Base-by-base conservation (phyloP, 1,140 invertebrate genomes). In the Drosophila serrata region DNA sequence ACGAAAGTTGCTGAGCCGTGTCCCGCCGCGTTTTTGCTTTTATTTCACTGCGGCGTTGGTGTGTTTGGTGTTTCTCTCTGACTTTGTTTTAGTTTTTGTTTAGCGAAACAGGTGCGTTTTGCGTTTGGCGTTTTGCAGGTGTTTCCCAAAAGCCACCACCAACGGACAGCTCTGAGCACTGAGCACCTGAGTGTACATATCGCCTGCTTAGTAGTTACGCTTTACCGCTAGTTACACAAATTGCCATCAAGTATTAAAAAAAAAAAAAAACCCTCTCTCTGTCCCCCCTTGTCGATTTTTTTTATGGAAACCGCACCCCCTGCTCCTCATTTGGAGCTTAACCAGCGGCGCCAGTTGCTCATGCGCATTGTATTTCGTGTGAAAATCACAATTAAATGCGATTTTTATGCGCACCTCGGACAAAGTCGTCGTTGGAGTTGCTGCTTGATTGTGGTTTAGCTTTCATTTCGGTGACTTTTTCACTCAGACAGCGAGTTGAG, bases 311-410 rank as follows among this genome's bases (percentile, higher is more conserved):
- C 37, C 24, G 6, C 33, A 5, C 35, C 63, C 27, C 49, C 13
- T 31, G 7, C 51, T 7, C 6, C 27, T 22, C 33, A 17, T 22
- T 13, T 7, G 22, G 15, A 24, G 22, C n/a, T 24, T 27, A 58
- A 72, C 12, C 59, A 57, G 51, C 49, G 80, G 75, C 67, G 80
- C 68, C 76, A 72, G 76, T 67, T 78, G 85, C 85, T 78, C 81
- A 81, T 88, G 81, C 85, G 85, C 78, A 84, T 88, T 90, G 81
- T 88, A 70, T 81, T 91, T 91, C 88, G 88, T 91, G 88, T 91
- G 88, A 91, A 91, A 91, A 91, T 91, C 84, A 85, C 88, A 91
- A 91, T 91, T 91, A 91, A 91, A 91, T 91, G 88, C 75, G 74
- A 81, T 91, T 91, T 91, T 91, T 88, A 84, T 87, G 84, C 80